Conservation (phyloP, 2,113 vertebrate genomes). For the Grus americana region DNA sequence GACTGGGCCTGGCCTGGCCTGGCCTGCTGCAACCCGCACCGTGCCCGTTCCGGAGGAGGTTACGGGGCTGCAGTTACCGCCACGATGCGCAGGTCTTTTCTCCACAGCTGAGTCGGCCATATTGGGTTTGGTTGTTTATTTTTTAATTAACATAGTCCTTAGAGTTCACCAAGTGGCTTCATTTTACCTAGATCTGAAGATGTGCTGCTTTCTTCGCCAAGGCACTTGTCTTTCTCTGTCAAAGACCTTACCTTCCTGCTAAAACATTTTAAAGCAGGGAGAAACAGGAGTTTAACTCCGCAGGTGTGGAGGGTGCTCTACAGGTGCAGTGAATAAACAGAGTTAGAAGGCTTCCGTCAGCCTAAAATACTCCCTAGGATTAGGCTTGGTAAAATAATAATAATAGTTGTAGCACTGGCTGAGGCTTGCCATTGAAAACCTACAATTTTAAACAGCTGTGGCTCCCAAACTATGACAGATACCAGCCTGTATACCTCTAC, state of each 20-base stretch:
- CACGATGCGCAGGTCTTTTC: neutral
- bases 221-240: neutral
- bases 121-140: neutral
- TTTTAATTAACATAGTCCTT: neutral
- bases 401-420: constrained; percentile 50
- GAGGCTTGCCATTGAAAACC: constrained; percentile 56
- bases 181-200: constrained; percentile 1
- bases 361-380: constrained; percentile 59
- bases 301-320: constrained; percentile 7
- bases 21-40: accelerated
- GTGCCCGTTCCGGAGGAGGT: neutral
- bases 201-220: neutral
- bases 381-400: constrained; percentile 72
- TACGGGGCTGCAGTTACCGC: neutral
- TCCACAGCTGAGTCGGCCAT: neutral
- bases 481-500: neutral
- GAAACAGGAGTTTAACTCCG: constrained; percentile 53
- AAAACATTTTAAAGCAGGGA: constrained; percentile 43
- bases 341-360: constrained; percentile 60
- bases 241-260: constrained; percentile 40
- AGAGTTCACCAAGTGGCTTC: neutral
- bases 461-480: constrained; percentile 11
- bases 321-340: constrained; percentile 66
- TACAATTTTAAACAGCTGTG: constrained; percentile 69
- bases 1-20: neutral